Evolutionary conservation across 1,140 invertebrate genomes (phyloP).

Genomic region (Magallana gigas): DNA sequence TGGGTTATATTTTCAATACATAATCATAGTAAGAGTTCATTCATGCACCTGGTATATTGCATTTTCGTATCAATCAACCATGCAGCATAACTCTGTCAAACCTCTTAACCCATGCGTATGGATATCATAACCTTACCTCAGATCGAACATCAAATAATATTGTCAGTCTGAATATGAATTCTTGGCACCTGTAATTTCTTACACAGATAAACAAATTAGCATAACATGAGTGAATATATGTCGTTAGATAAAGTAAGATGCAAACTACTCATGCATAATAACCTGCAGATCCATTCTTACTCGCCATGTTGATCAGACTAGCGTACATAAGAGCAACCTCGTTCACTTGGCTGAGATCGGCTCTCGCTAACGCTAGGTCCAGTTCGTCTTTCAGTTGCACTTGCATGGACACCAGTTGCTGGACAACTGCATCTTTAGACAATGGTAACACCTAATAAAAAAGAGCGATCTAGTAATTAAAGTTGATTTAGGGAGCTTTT

Average conservation of each 20-base stretch:
- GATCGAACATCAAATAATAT: neutral
- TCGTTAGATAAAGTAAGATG: conserved; percentile 12
- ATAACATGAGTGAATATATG: neutral
- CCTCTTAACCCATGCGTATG: neutral
- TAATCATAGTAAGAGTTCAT: neutral
- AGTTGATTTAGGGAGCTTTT: neutral
- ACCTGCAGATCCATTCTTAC: conserved; percentile 65
- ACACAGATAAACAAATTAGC: neutral
- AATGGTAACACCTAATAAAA: conserved; percentile 62
- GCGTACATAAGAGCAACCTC: conserved; percentile 46
- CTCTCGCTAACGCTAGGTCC: conserved; percentile 56
- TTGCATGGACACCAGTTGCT: conserved; percentile 39
- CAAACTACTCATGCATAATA: conserved; percentile 47
- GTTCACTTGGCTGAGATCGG: conserved; percentile 57
- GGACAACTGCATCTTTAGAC: conserved; percentile 41
- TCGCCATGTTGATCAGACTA: conserved; percentile 64
- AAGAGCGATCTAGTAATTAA: no score
- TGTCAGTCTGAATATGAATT: neutral
- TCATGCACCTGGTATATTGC: neutral
- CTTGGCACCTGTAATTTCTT: conserved; percentile 3
- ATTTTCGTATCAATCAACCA: no score
- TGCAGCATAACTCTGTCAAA: neutral
- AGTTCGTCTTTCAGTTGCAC: conserved; percentile 42
- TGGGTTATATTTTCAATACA: neutral
- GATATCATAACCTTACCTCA: neutral